Evolutionary conservation across 2,113 vertebrate genomes (phyloP).

Genomic region (Alouatta palliata): DNA sequence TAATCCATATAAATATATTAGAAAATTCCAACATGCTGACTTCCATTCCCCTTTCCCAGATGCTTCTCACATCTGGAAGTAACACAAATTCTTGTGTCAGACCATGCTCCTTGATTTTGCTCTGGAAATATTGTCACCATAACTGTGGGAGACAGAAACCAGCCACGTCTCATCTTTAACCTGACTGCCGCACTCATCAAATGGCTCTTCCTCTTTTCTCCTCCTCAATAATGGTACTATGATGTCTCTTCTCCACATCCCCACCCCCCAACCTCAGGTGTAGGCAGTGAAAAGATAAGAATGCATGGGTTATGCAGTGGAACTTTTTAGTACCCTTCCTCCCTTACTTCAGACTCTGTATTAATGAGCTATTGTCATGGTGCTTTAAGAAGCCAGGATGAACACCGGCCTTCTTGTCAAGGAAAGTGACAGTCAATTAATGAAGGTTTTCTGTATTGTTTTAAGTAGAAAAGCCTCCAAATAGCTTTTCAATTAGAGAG

Average conservation of each 20-base stretch:
- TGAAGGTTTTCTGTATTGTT: constrained; percentile 23
- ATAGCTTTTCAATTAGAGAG: constrained; percentile 34
- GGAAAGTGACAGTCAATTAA: constrained; percentile 42
- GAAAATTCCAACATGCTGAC: constrained; percentile 27
- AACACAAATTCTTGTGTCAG: constrained; percentile 45
- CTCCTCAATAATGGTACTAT: background rate
- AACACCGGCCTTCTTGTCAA: constrained; percentile 50
- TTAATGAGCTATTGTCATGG: constrained; percentile 42
- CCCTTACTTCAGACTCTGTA: background rate
- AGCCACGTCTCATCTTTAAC: background rate
- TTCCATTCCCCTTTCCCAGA: constrained; percentile 47
- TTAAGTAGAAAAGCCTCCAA: background rate
- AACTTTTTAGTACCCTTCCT: background rate
- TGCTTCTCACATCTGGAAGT: constrained; percentile 57
- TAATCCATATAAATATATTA: constrained; percentile 24
- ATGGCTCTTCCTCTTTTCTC: background rate
- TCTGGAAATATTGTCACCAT: constrained; percentile 38
- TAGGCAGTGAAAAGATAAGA: background rate
- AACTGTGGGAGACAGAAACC: constrained; percentile 31
- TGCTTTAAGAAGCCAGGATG: constrained; percentile 24
- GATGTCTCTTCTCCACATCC: background rate
- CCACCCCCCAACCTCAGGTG: background rate
- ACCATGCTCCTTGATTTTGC: background rate
- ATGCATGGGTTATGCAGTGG: no score
- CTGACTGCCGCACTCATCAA: background rate